Base-by-base conservation (phyloP, 2,113 vertebrate species). In the Ictalurus furcatus region DNA sequence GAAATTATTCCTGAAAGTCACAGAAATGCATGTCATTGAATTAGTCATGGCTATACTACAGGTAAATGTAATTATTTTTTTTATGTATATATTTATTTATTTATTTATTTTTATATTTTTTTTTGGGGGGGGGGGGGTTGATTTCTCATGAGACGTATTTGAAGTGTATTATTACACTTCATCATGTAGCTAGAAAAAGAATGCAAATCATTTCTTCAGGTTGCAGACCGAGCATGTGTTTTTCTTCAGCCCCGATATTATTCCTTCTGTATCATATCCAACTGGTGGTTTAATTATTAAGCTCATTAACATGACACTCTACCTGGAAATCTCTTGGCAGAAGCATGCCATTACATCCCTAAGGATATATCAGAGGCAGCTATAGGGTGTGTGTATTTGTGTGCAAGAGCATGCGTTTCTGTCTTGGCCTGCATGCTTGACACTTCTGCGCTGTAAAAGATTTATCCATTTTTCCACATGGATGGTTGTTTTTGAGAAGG, bases 241-340 rank as follows among this genome's bases (percentile, higher is more conserved):
- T 65, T 54, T 3, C 25, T 80, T 80, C 54, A 82, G 48, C 79
- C 28, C 6, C 4, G 19, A 21, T 78, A 78, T 54, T 58, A 82
- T 44, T 61, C 82, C 28, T 58, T n/a, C 30, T 59, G 30, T 58
- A 81, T 81, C 52, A 13, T 30, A 11, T 59, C 56, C n/a, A 63
- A 84, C 61, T 61, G 21, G 16, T 85, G n/a, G 1, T 85, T 82
- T 56, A 90, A 88, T 65, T 63, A 44, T 63, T 65, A 61, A 28
- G 23, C 5, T 65, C 59, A 84, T 63, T 63, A 23, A 63, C 21
- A 25, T 84, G n/a, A 30, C 7, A 83, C 37, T 37, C 14, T 91
- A 92, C 89, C 90, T 93, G 93, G 92, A 88, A 92, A 87, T 92
- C 89, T 69, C 85, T 25, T 85, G 63, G 63, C 8, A 30, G 12